phyloP scores from a whole-genome alignment of 2,113 vertebrate species.

The Lates calcarifer region DNA sequence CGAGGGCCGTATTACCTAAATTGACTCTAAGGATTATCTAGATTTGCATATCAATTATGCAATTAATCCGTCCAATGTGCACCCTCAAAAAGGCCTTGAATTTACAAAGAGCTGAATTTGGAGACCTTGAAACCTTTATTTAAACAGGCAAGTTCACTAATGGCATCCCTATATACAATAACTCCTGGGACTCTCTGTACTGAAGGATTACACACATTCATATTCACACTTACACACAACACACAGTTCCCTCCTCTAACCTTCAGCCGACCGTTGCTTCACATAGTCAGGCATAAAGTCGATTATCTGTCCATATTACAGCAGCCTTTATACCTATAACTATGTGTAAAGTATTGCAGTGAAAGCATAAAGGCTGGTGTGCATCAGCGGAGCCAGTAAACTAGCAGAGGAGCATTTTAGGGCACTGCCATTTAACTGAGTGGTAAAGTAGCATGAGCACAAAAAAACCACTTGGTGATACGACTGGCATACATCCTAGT shows the following conservation, averaged over 20 bases:
- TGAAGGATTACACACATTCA: not conserved
- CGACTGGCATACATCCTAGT: constrained; percentile 14
- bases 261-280: not conserved
- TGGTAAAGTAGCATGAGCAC: not conserved
- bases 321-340: constrained; percentile 6
- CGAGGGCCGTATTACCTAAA: constrained; percentile 44
- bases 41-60: constrained; percentile 64
- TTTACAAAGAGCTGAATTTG: constrained; percentile 22
- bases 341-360: not conserved
- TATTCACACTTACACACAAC: not conserved
- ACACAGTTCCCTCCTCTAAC: not conserved
- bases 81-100: constrained; percentile 12
- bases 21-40: constrained; percentile 62
- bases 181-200: not conserved
- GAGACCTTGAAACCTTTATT: constrained; percentile 52
- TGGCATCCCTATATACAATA: not conserved
- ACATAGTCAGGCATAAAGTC: not conserved
- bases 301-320: not conserved
- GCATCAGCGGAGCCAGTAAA: constrained; percentile 4
- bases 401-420: constrained; percentile 6
- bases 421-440: not conserved
- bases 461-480: constrained; percentile 5
- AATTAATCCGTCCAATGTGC: constrained; percentile 43
- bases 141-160: constrained; percentile 11
- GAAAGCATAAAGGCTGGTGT: not conserved